Evolutionary conservation across 2,113 vertebrate species (phyloP).

Genomic region (Leucopsar rothschildi): DNA sequence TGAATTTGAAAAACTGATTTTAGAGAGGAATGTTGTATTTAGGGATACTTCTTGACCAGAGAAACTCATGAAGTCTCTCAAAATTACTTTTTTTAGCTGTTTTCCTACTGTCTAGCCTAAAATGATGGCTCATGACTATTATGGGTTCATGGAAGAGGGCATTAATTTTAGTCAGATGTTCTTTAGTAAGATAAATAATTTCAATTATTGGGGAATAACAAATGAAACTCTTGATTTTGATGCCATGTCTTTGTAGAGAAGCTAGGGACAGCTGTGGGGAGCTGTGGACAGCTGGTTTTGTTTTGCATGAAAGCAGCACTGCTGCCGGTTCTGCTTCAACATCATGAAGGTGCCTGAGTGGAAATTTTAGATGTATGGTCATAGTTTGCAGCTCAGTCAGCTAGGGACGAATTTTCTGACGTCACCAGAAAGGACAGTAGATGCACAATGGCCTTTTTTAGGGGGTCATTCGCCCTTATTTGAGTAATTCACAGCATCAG

Average conservation of each 20-base stretch:
- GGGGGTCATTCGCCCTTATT: background rate
- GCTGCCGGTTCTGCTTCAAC: background rate
- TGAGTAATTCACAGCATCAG: background rate
- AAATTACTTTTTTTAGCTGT: background rate
- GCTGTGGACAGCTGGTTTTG: background rate
- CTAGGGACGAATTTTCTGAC: background rate
- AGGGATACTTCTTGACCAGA: background rate
- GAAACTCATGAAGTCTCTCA: background rate
- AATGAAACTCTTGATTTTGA: background rate
- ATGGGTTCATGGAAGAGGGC: background rate
- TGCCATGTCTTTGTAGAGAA: background rate
- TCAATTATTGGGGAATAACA: background rate
- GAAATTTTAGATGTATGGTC: background rate
- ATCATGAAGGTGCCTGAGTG: background rate
- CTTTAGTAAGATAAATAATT: background rate
- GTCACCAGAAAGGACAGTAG: background rate
- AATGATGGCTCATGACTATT: background rate
- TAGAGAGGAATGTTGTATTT: background rate
- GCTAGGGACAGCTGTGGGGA: background rate
- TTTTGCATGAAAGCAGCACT: background rate
- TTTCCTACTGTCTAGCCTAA: background rate
- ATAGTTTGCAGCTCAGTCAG: rapidly evolving
- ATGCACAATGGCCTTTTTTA: background rate
- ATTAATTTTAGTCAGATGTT: background rate
- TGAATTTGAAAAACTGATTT: background rate